Evolutionary conservation across 2,113 vertebrate genomes (phyloP).

Genomic region (Amphiprion ocellaris): DNA sequence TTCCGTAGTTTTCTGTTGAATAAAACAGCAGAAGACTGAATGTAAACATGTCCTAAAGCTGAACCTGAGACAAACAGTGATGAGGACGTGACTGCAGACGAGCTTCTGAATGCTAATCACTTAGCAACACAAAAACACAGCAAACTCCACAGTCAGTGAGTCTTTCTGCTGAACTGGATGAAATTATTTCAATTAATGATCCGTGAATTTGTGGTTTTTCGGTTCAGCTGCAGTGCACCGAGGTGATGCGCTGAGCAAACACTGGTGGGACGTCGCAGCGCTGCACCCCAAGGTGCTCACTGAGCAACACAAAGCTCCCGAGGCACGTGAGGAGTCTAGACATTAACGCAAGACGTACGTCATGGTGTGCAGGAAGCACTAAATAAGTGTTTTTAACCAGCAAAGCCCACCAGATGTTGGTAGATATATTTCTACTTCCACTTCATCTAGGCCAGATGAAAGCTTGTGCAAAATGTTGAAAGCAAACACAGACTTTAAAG

Average conservation of each 20-base stretch:
- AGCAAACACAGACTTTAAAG: no score
- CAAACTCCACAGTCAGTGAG: background rate
- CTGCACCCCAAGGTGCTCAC: background rate
- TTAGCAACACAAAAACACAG: slow-evolving; percentile 5
- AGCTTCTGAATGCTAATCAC: slow-evolving; percentile 20
- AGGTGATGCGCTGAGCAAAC: background rate
- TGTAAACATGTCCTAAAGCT: background rate
- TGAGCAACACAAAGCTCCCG: no score
- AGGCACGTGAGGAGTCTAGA: no score
- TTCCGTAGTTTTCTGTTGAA: background rate
- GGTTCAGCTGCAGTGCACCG: background rate
- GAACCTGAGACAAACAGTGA: background rate
- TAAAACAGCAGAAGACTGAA: background rate
- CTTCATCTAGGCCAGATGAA: no score
- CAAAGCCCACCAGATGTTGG: no score
- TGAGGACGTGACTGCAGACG: slow-evolving; percentile 3
- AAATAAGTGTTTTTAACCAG: no score
- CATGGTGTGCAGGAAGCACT: background rate
- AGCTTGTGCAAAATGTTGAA: no score
- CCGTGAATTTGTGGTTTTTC: background rate
- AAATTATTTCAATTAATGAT: slow-evolving; percentile 17
- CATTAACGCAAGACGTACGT: background rate
- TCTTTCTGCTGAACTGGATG: slow-evolving; percentile 4
- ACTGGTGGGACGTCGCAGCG: background rate
- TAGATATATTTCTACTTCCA: no score